Base-by-base conservation (phyloP, 2,113 vertebrate species). In the Anas platyrhynchos region DNA sequence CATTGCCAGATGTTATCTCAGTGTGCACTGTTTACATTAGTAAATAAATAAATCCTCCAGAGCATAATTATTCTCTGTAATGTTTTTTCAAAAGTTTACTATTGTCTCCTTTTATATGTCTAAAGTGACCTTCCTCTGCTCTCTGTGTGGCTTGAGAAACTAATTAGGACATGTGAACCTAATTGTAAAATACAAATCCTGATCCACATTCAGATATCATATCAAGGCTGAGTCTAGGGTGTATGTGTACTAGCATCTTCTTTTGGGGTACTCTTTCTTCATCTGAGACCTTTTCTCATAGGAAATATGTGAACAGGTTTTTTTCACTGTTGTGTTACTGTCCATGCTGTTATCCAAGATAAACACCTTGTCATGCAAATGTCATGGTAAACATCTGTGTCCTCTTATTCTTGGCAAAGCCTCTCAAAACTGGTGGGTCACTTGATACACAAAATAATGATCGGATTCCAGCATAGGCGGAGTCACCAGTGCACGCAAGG, bases 11-110 rank as follows among this genome's bases (percentile, higher is more conserved):
- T 97, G 88, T 96, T 96, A 88, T 95, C 93, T 95, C 86, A 87
- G 81, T 91, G 88, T 95, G 83, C 91, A 88, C 76, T 92, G 86
- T 95, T 93, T 90, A 84, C 83, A 73, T 96, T 93, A 82, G 91
- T 96, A 96, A 95, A 86, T 86, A 96, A 95, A 93, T 84, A 93
- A 96, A 96, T 90, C 79, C 83, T 95, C 88, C 62, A 76, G 94
- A 95, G 88, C 80, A 65, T 73, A 90, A 79, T 93, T 93, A 86
- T 85, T 93, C 74, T 63, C 13, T 79, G 76, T 74, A 94, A 91
- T 84, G 44, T 58, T 95, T 95, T 92, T 93, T 86, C 43, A 72
- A 50, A 88, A 82, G 46, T 88, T 94, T 79, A 65, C 65, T 93
- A 2, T 68, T 92, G 23, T 84, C n/a, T 73, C 7, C 46, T 79